Base-by-base conservation (phyloP, 2,113 vertebrate genomes). In the Synchiropus splendidus region DNA sequence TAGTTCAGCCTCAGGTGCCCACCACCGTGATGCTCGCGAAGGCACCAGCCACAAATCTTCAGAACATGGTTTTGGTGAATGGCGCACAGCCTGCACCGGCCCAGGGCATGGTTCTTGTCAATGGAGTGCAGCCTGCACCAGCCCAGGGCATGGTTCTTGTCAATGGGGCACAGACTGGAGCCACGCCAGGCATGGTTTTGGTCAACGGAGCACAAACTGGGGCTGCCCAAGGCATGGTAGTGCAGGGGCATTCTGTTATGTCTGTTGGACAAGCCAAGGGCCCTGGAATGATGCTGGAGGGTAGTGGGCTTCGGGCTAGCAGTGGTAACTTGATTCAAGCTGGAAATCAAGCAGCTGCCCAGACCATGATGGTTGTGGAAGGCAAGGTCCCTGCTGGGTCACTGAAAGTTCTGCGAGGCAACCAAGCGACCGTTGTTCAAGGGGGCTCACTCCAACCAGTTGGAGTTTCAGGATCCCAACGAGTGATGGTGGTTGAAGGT, bases 281-380 rank as follows among this genome's bases (percentile, higher is more conserved):
- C 12, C 41, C 47, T 18, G 53, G 49, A 5, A 16, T 77, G 52
- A 31, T 83, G n/a, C 12, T 82, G 39, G 39, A 62, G 1, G 18
- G 51, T 15, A 41, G 39, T 1, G 57, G 48, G 2, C 13, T 52
- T 10, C 51, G 44, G 1, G 54, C 30, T 2, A 32, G 14, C 0
- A 35, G 42, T 39, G 13, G 27, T 32, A 66, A 71, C 40, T 6
- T 74, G 41, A 45, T 81, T 30, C 50, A 65, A 3, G 17, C 65
- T 48, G 61, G 58, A 32, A 67, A 51, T 34, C 3, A 75, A 2
- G 54, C 77, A 36, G 67, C 76, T 11, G 58, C 81, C 21, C 80
- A 83, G 45, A 17, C 46, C 21, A 40, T 83, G 52, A 18, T 82
- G 50, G 17, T 84, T 4, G 31, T 82, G 12, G 77, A 79, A 11